A percentile compares a stretch with the other conserved stretches of the same genome.
Conservation (phyloP, 1,140 invertebrate genomes). For the Tyrophagus putrescentiae region DNA sequence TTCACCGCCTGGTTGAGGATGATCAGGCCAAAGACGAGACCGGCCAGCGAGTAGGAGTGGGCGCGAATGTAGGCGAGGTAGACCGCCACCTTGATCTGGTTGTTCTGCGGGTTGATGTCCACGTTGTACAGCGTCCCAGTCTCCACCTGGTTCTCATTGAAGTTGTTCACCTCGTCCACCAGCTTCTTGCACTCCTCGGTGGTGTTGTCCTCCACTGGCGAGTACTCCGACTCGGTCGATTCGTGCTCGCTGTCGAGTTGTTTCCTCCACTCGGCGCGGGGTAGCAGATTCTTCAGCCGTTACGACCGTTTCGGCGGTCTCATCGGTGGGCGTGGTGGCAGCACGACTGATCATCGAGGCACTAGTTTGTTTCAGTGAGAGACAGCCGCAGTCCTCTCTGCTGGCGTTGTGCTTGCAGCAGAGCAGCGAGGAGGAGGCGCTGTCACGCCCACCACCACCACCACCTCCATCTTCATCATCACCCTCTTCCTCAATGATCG, state of each 20-base stretch:
- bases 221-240: background rate
- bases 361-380: background rate
- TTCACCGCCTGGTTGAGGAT: slow-evolving; percentile 28
- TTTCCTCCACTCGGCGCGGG: too few relatives aligned
- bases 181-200: background rate
- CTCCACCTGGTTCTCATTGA: slow-evolving; percentile 48
- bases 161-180: background rate
- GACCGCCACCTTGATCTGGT: slow-evolving; percentile 35
- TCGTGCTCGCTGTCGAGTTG: background rate
- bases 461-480: slow-evolving; percentile 29
- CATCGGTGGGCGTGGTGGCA: too few relatives aligned
- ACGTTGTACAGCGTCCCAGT: slow-evolving; percentile 74
- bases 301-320: too few relatives aligned
- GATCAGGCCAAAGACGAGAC: slow-evolving; percentile 41
- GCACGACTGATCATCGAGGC: too few relatives aligned
- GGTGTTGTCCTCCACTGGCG: background rate
- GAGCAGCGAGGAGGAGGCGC: background rate
- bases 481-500: slow-evolving; percentile 35
- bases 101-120: slow-evolving; percentile 49
- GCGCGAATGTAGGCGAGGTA: slow-evolving; percentile 48
- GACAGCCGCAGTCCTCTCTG: background rate
- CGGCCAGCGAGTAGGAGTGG: slow-evolving; percentile 41
- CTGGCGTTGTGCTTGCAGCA: background rate
- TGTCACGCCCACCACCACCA: slow-evolving; percentile 24
- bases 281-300: too few relatives aligned